Evolutionary conservation across 2,797 vertebrate species (phyloP).

Genomic region (Falco peregrinus): DNA sequence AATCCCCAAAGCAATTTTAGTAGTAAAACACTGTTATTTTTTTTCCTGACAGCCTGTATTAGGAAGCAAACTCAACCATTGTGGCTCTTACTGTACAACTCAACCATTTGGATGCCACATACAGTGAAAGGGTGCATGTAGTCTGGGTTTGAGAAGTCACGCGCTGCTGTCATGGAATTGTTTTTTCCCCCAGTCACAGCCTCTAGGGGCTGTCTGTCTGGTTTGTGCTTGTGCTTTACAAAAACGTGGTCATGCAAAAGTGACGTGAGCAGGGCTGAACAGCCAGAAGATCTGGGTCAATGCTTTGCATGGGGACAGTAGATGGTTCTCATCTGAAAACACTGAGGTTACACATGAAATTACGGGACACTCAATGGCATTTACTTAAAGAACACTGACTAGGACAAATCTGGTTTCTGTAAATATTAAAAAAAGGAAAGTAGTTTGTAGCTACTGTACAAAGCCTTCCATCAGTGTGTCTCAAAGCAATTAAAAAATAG

Average conservation of each 20-base stretch:
- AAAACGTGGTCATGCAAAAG: not conserved
- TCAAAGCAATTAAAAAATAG: not conserved
- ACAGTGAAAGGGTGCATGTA: not conserved
- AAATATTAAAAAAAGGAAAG: not conserved
- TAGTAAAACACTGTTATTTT: not conserved
- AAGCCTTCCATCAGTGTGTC: not conserved
- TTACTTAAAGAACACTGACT: not conserved
- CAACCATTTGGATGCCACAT: not conserved
- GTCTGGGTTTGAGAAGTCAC: not conserved
- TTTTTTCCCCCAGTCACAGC: not conserved
- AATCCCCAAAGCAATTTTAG: constrained; percentile 12
- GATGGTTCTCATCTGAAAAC: not conserved
- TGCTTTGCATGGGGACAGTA: not conserved
- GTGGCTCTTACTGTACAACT: not conserved
- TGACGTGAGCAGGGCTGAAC: not conserved
- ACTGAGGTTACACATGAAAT: not conserved
- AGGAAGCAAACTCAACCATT: not conserved
- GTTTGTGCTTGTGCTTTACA: not conserved
- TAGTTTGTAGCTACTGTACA: not conserved
- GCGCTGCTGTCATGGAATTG: not conserved
- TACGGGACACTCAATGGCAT: not conserved
- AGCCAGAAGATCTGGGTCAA: not conserved
- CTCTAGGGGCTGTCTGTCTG: not conserved
- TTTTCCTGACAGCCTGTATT: not conserved
- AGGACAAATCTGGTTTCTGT: not conserved